Evolutionary conservation across 2,888 invertebrate species (phyloP).

Genomic region (Metacarcinus magister): DNA sequence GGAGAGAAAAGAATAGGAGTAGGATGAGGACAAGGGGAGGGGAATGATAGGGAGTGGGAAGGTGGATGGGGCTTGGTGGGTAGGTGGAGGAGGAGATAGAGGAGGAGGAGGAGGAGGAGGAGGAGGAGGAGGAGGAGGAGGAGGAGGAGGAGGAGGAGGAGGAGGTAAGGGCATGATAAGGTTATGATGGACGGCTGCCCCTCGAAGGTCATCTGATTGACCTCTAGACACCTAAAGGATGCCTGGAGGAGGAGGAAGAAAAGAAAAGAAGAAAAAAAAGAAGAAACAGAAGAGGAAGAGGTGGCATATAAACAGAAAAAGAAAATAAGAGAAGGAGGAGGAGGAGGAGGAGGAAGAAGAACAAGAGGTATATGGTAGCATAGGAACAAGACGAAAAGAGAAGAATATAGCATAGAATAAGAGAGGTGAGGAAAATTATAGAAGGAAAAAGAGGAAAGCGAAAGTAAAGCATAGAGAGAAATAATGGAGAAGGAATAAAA

Average conservation of each 20-base stretch:
- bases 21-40: not conserved
- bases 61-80: not conserved
- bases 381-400: too few species aligned
- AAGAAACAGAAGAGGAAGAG: too few species aligned
- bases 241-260: not conserved
- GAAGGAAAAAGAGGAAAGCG: not conserved
- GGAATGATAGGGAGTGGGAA: not conserved
- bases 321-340: not conserved
- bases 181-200: constrained; percentile 4
- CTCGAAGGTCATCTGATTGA: not conserved
- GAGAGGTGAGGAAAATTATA: not conserved
- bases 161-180: not conserved
- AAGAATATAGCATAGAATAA: not conserved
- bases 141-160: not conserved
- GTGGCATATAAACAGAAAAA: too few species aligned
- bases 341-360: too few species aligned
- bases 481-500: not conserved
- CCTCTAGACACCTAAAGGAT: not conserved
- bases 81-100: not conserved
- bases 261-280: not conserved
- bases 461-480: not conserved
- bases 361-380: too few species aligned
- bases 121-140: not conserved
- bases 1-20: not conserved
- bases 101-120: not conserved